Evolutionary conservation across 2,113 vertebrate genomes (phyloP), one percentile per base, ranked within the genome.

Genomic region (Nematolebias whitei): DNA sequence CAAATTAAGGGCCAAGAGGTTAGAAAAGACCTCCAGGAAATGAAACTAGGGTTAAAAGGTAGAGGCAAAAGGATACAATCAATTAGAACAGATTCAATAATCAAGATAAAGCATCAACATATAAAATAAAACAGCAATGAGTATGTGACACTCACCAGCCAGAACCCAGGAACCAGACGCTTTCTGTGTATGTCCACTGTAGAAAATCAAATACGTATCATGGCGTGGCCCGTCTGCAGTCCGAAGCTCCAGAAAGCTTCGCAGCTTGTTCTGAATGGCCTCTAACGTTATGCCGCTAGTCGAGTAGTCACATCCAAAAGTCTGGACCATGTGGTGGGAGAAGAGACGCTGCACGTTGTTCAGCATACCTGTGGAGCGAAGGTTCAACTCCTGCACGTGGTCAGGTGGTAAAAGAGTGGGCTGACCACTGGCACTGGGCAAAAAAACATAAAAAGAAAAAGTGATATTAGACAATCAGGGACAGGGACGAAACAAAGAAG

Each of bases 271-370:
- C 83, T 93, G 93, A 29, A 96, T 71, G 12, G 93, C 89, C 71
- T 98, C 96, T 80, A 95, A 91, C n/a, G 93, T 93, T 41, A 98
- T 87, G 4, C 97, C 95, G 0, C 96, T 96, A 23, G 98, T 96
- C 53, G 96, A 98, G 87, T 99, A 99, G 89, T 99, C 98, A 74
- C 98, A 99, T 62, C 97, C 95, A 0, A 96, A 98, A 0, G 93
- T 96, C 84, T 98, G 96, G 80, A 99, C 94, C 94, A 99, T 95
- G 86, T 99, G 96, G 90, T 96, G 95, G 0, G 96, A 95, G 92
- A 99, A 99, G 84, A 99, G 97, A 48, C 95, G 94, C 88, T 99
- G 98, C 75, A 99, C 91, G 41, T 92, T 92, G 70, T 95, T 98
- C 47, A 99, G 93, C 92, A 96, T 98, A 23, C 92, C 93, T 0